Conservation (phyloP, 2,888 invertebrate genomes). For the Zaprionus lineosus region DNA sequence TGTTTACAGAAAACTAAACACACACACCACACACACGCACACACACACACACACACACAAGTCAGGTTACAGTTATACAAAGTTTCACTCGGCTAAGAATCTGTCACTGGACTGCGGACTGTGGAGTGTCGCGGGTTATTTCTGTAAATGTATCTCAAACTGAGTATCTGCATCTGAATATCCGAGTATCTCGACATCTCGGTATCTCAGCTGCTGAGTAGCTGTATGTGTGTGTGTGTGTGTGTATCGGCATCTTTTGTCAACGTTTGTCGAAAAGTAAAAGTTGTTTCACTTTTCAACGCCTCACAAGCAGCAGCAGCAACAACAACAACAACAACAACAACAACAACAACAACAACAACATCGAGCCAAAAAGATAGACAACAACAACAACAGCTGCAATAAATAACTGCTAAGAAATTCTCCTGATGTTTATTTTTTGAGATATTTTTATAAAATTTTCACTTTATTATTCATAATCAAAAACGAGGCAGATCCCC, state of each 20-base stretch:
- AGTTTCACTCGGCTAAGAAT: conserved; percentile 59
- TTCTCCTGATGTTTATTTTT: conserved; percentile 56
- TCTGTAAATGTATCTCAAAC: conserved; percentile 6
- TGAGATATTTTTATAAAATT: conserved; percentile 35
- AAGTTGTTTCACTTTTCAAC: conserved; percentile 69
- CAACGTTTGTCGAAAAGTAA: conserved; percentile 57
- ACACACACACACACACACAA: conserved; percentile 20
- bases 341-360: conserved; percentile 12
- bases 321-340: conserved; percentile 12
- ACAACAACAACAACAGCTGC: conserved; percentile 2
- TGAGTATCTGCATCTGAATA: conserved; percentile 3
- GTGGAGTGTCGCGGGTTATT: conserved; percentile 16
- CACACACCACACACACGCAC: conserved; percentile 10
- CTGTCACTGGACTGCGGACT: conserved; percentile 25
- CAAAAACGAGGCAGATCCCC: conserved; percentile 21
- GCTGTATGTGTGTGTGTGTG: conserved; percentile 22
- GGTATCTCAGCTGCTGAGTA: no score
- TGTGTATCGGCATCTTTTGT: conserved; percentile 30
- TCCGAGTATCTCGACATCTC: conserved; percentile 1
- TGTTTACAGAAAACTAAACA: conserved; percentile 45
- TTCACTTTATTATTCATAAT: conserved; percentile 58
- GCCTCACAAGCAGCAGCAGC: conserved; percentile 26
- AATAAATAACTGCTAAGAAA: conserved; percentile 34
- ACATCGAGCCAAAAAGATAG: no score
- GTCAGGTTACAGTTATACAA: conserved; percentile 50